These are phyloP conservation scores for Misgurnus mizolepis DNA, from an alignment of 2,113 vertebrate species.

Conservation along the genomic window DNA sequence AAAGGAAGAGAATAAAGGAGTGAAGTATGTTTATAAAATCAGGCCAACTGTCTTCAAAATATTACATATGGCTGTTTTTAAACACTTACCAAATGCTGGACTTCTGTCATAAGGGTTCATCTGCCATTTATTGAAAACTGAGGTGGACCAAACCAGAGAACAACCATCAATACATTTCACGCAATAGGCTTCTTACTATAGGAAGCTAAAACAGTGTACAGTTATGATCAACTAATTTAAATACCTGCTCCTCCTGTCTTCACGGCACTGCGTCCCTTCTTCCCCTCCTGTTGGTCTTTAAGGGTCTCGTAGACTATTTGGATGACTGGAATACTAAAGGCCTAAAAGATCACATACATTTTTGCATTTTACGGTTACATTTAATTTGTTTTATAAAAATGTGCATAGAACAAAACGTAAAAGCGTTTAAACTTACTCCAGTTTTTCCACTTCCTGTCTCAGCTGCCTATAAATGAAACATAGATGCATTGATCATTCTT, in stretches of 20 bases:
- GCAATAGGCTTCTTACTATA: too few relatives aligned
- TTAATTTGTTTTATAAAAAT: not conserved
- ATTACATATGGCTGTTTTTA: not conserved
- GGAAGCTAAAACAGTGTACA: too few relatives aligned
- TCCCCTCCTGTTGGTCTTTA: conserved; percentile 95
- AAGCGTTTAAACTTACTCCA: conserved; percentile 82
- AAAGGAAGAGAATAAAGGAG: not conserved
- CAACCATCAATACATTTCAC: not conserved
- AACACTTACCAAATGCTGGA: conserved; percentile 89
- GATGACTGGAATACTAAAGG: conserved; percentile 97
- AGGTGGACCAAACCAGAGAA: conserved; percentile 23
- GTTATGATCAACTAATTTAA: too few relatives aligned
- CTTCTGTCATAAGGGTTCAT: conserved; percentile 99
- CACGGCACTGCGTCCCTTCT: conserved; percentile 86
- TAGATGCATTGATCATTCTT: too few relatives aligned
- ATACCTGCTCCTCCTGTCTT: conserved; percentile 90
- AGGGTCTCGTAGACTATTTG: conserved; percentile 98
- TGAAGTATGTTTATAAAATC: not conserved
- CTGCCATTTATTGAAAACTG: conserved; percentile 98
- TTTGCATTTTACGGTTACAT: not conserved
- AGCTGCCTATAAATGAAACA: conserved; percentile 79
- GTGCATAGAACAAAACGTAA: not conserved
- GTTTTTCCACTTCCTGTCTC: conserved; percentile 99
- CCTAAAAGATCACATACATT: conserved; percentile 69
- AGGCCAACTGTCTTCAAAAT: not conserved